phyloP scores from a whole-genome alignment of 92 coral and sea anemone species.

The Meandrina meandrites region DNA sequence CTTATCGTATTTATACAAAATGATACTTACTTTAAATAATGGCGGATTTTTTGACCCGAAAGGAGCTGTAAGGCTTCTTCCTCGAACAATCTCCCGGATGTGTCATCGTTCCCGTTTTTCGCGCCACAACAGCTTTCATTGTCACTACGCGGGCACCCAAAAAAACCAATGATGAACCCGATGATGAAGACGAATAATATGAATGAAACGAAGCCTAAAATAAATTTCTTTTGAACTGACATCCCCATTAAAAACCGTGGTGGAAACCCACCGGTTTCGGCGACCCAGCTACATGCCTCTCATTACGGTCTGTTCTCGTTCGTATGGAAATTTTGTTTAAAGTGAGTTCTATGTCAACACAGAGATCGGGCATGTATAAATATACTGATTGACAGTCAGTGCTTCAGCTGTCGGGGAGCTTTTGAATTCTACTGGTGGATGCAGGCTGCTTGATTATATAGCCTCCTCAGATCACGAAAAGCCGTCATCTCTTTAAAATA shows the following conservation, averaged over 20 bases:
- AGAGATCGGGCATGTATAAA: neutral
- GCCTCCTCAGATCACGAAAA: neutral
- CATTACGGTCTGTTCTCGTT: slow-evolving; percentile 27
- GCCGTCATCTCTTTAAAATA: neutral
- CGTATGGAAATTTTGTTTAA: slow-evolving; percentile 38
- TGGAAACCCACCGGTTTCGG: slow-evolving; percentile 24
- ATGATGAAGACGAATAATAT: slow-evolving; percentile 33
- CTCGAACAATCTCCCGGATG: slow-evolving; percentile 13
- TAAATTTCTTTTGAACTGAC: slow-evolving; percentile 56
- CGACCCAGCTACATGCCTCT: slow-evolving; percentile 23
- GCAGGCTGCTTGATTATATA: neutral
- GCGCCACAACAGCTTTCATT: slow-evolving; percentile 1
- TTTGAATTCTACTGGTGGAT: slow-evolving; percentile 33
- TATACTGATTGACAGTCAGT: slow-evolving; percentile 10
- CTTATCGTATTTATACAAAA: neutral
- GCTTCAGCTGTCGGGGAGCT: slow-evolving; percentile 18
- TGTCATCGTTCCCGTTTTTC: slow-evolving; percentile 17
- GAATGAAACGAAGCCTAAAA: slow-evolving; percentile 40
- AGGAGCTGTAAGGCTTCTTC: slow-evolving; percentile 21
- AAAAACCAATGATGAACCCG: slow-evolving; percentile 54
- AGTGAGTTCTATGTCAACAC: slow-evolving; percentile 36
- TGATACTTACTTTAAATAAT: slow-evolving; percentile 30
- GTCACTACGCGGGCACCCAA: slow-evolving; percentile 8
- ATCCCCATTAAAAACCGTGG: slow-evolving; percentile 15
- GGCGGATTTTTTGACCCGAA: slow-evolving; percentile 19